These are phyloP conservation scores for Sinocyclocheilus grahami DNA, from an alignment of 2,113 vertebrate genomes.

Conservation along the genomic window DNA sequence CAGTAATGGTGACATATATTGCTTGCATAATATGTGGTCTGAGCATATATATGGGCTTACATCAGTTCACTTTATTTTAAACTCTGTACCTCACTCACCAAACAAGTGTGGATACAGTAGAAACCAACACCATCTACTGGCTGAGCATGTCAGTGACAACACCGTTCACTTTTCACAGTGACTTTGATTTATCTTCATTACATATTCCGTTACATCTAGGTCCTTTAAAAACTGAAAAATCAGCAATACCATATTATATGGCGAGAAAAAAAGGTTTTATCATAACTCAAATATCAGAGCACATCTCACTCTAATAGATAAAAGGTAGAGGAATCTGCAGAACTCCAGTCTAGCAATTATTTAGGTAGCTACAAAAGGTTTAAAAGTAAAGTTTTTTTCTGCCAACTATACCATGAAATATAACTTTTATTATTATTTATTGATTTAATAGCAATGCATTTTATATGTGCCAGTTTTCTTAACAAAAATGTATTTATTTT, in stretches of 20 bases:
- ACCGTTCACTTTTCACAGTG: not conserved
- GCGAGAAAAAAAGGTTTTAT: not conserved
- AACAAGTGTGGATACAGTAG: not conserved
- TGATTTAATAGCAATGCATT: not conserved
- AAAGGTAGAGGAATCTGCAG: not conserved
- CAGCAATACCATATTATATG: not conserved
- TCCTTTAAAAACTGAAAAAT: not conserved
- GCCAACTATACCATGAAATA: not conserved
- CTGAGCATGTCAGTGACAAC: not conserved
- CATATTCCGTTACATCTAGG: not conserved
- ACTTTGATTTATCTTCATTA: not conserved
- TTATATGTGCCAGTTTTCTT: not conserved
- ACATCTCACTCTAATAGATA: not conserved
- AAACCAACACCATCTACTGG: constrained; percentile 3
- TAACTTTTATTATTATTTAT: not conserved
- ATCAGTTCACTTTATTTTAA: not conserved
- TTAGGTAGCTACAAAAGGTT: not conserved
- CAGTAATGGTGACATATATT: not conserved
- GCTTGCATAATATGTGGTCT: not conserved
- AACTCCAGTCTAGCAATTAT: not conserved
- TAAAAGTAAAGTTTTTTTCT: not conserved
- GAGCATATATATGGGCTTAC: not conserved
- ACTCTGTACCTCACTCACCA: not conserved
- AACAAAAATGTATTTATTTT: too few species aligned
- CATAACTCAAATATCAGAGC: not conserved